These are phyloP conservation scores for Betta splendens DNA, from an alignment of 2,797 vertebrate genomes.

Conservation along the genomic window DNA sequence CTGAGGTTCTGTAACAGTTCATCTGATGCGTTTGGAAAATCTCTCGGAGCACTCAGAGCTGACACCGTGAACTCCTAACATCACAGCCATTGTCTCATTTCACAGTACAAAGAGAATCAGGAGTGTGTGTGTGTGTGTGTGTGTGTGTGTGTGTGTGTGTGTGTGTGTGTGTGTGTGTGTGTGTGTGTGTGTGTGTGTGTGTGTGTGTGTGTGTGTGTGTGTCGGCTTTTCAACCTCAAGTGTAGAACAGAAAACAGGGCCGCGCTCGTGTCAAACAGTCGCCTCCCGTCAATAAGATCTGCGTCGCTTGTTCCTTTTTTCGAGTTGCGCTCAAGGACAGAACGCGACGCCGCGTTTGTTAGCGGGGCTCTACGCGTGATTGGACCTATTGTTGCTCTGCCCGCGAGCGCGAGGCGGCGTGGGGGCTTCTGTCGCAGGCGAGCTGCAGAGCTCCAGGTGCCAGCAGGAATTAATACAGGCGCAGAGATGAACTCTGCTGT, in stretches of 20 bases:
- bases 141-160: constrained; percentile 26
- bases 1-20: constrained; percentile 44
- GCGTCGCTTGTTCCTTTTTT: constrained; percentile 22
- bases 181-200: constrained; percentile 21
- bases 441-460: constrained; percentile 40
- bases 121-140: constrained; percentile 21
- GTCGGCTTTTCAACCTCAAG: constrained; percentile 6
- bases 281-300: background rate
- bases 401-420: constrained; percentile 28
- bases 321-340: constrained; percentile 56
- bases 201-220: constrained; percentile 26
- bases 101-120: constrained; percentile 37
- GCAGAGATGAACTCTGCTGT: constrained; percentile 30
- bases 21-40: constrained; percentile 56
- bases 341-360: constrained; percentile 40
- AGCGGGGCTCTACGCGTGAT: constrained; percentile 33
- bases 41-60: constrained; percentile 41
- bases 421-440: constrained; percentile 40
- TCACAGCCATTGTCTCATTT: constrained; percentile 57
- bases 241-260: constrained; percentile 30
- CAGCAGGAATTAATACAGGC: constrained; percentile 25
- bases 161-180: constrained; percentile 18
- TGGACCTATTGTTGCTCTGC: constrained; percentile 34
- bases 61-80: constrained; percentile 61
- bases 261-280: constrained; percentile 24